These are phyloP conservation scores for Pantherophis guttatus DNA, from an alignment of 2,113 vertebrate genomes.

Conservation along the genomic window DNA sequence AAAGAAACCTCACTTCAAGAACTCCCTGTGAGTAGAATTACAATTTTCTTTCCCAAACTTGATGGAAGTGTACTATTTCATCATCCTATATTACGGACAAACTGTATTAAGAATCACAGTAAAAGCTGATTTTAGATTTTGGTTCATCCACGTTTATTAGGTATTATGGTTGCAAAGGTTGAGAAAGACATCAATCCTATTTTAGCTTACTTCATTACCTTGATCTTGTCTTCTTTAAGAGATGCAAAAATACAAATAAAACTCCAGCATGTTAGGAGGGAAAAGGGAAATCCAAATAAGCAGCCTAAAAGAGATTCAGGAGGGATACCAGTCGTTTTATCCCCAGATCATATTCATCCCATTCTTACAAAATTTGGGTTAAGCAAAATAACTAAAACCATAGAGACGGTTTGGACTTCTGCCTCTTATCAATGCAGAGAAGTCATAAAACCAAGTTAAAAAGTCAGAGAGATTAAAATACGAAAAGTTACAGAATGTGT, in stretches of 20 bases:
- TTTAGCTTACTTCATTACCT: neutral
- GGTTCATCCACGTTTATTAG: neutral
- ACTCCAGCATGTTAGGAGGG: neutral
- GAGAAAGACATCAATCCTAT: neutral
- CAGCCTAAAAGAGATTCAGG: neutral
- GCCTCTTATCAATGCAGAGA: neutral
- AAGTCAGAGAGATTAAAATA: neutral
- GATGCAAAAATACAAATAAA: neutral
- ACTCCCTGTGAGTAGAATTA: neutral
- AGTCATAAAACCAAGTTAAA: neutral
- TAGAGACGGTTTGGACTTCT: neutral
- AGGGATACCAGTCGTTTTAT: too few species aligned
- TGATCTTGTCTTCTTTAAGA: neutral
- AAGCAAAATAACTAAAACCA: neutral
- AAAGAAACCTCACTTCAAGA: neutral
- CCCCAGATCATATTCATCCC: neutral
- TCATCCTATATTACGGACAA: neutral
- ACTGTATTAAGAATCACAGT: neutral
- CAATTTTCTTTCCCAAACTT: neutral
- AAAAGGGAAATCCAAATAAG: neutral
- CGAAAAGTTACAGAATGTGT: neutral
- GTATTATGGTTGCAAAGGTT: neutral
- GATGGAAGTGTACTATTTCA: neutral
- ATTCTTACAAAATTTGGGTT: constrained; percentile 44
- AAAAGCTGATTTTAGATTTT: neutral